Evolutionary conservation across 2,888 invertebrate species (phyloP), one percentile per base, ranked within the genome.

Genomic region (Dendrolimus houi): DNA sequence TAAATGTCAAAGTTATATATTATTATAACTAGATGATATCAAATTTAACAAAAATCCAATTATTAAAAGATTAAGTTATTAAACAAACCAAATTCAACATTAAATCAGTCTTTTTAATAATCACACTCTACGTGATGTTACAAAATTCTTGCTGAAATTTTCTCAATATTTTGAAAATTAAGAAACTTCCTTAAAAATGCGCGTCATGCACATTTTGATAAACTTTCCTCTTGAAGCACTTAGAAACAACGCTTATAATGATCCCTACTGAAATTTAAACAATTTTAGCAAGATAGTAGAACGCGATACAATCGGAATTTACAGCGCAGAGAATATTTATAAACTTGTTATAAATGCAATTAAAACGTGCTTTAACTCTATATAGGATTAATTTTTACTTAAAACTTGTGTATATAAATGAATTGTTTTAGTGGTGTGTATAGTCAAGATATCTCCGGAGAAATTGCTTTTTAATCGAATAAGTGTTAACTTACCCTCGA

Each of bases 401-500:
- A 9, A 29, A 54, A 54, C 9, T 54, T 29, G 12, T 40, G 29
- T n/a, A 68, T 64, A 60, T 59, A 67, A 74, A 74, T 70, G 69
- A 61, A 64, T 58, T 59, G 60, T 61, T 65, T 64, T 71, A 64
- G 61, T 64, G 59, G 68, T 70, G 71, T 69, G 62, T 68, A 69
- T 64, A 72, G 70, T 74, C 69, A 72, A 61, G 69, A 80, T 74
- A 80, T 77, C 75, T 77, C 77, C 66, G 73, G 70, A 81, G 80
- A 87, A 84, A 89, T 89, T 89, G 87, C 85, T 87, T 89, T 87
- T 87, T 88, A 89, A 90, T 88, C 82, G 77, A 87, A 88, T 89
- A 87, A 85, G 79, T 77, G 70, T 81, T 82, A 75, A 86, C 90
- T 90, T 87, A 87, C 91, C 88, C 75, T 77, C 75, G 72, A 81